Percentiles rank a stretch among this genome's conserved stretches.
phyloP scores from a whole-genome alignment of 2,888 invertebrate genomes.

The Synanthedon tipuliformis region DNA sequence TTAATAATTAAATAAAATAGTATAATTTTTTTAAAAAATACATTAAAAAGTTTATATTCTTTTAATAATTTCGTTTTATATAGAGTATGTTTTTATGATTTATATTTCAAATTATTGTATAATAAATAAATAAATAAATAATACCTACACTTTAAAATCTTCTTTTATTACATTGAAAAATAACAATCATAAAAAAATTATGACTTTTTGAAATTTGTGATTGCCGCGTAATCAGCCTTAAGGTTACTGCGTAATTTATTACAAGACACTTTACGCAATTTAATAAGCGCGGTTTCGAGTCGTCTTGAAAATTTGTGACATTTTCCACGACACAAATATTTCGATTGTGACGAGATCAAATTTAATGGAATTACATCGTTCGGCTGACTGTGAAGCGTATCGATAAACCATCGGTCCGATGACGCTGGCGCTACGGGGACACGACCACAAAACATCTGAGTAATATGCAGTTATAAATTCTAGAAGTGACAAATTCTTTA shows the following conservation, averaged over 20 bases:
- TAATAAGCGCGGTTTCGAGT: slow-evolving; percentile 12
- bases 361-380: slow-evolving; percentile 13
- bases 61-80: too few relatives aligned
- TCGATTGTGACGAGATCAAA: slow-evolving; percentile 10
- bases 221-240: slow-evolving; percentile 8
- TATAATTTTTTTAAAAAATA: too few relatives aligned
- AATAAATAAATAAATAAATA: too few relatives aligned
- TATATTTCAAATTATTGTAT: too few relatives aligned
- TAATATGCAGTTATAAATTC: too few relatives aligned
- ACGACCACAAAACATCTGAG: neutral
- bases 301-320: slow-evolving; percentile 28
- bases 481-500: too few relatives aligned
- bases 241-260: slow-evolving; percentile 21
- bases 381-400: slow-evolving; percentile 7
- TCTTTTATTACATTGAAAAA: neutral
- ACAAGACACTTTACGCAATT: slow-evolving; percentile 17
- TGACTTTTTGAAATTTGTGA: neutral
- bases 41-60: too few relatives aligned
- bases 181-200: neutral
- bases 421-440: slow-evolving; percentile 1
- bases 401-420: slow-evolving; percentile 5
- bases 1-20: too few relatives aligned
- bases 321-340: slow-evolving; percentile 19
- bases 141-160: too few relatives aligned
- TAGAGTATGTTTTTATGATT: too few relatives aligned